A percentile compares a stretch with the other conserved stretches of the same genome.
Conservation (phyloP, 2,888 invertebrate genomes). For the Tupiocoris notatus region DNA sequence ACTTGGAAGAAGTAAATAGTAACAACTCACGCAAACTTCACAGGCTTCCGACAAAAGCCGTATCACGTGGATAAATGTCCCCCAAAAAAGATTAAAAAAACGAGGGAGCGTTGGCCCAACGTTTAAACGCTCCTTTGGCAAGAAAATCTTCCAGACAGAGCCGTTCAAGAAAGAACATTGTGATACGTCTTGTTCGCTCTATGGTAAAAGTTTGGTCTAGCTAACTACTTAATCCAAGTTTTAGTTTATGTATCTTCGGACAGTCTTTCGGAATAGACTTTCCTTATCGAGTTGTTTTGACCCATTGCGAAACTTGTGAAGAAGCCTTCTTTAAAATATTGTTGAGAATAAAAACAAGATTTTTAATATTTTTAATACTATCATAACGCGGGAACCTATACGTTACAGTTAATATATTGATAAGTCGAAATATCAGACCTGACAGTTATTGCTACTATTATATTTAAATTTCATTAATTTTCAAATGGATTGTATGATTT, state of each 20-base stretch:
- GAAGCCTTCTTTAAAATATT: no score
- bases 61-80: neutral
- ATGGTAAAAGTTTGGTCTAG: neutral
- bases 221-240: neutral
- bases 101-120: neutral
- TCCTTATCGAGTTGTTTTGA: no score
- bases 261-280: no score
- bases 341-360: no score
- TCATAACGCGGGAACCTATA: no score
- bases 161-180: neutral
- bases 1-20: neutral
- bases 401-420: no score
- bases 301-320: neutral
- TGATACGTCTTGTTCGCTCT: neutral
- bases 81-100: neutral
- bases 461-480: no score
- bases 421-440: no score
- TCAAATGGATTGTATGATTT: no score
- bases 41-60: neutral
- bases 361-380: no score
- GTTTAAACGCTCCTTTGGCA: neutral
- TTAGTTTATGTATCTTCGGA: neutral
- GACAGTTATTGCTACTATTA: no score
- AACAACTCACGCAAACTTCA: neutral
- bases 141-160: neutral